phyloP scores from a whole-genome alignment of 2,797 vertebrate genomes.

The Falco biarmicus region DNA sequence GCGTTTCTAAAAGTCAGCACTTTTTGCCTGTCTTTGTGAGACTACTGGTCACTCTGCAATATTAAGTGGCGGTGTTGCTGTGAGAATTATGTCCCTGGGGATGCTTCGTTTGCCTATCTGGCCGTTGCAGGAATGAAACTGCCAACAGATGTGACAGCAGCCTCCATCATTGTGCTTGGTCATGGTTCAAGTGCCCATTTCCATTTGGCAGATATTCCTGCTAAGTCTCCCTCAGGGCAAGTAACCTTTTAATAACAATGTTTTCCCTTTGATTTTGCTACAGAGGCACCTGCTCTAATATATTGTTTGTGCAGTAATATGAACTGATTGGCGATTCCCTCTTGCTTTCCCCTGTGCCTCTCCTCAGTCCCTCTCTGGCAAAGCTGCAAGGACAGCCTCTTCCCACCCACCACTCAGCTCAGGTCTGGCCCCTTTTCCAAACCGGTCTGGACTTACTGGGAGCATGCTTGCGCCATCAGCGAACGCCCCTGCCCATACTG shows the following conservation, averaged over 20 bases:
- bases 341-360: not conserved
- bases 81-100: slow-evolving; percentile 30
- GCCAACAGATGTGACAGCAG: not conserved
- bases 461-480: fast-evolving
- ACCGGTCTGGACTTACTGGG: not conserved
- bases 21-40: slow-evolving; percentile 58
- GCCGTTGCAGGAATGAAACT: slow-evolving; percentile 34
- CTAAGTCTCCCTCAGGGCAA: not conserved
- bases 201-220: slow-evolving; percentile 48
- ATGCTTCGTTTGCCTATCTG: slow-evolving; percentile 27
- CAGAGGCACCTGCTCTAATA: not conserved
- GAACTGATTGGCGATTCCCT: not conserved
- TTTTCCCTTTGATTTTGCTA: not conserved
- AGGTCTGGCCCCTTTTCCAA: not conserved
- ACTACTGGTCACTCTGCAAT: slow-evolving; percentile 25
- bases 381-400: not conserved
- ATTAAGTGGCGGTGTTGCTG: slow-evolving; percentile 4
- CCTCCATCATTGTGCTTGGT: slow-evolving; percentile 12
- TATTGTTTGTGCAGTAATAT: not conserved
- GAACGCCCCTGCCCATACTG: not conserved
- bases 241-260: slow-evolving; percentile 11
- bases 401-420: too few relatives aligned
- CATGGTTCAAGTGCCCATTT: slow-evolving; percentile 46
- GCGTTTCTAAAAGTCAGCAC: slow-evolving; percentile 62
- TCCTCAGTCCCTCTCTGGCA: not conserved